Base-by-base conservation (phyloP, 2,888 invertebrate genomes). In the Strigamia transsilvanica region DNA sequence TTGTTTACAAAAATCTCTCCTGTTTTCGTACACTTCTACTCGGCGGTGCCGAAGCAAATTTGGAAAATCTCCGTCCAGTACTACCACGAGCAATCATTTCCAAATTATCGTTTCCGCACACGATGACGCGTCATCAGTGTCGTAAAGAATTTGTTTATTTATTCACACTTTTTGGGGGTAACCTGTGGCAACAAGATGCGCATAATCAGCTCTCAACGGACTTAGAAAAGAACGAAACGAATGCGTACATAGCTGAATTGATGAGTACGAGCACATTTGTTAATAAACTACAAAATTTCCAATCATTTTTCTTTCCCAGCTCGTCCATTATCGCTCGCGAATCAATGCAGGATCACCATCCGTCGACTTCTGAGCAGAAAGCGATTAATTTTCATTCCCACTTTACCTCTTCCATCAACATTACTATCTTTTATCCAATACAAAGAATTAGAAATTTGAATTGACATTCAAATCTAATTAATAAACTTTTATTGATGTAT, bases 131-230 rank as follows among this genome's bases (percentile, higher is more conserved):
- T 9, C 15, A 79, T 27, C 15, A 61, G 10, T 46, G 6, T 79
- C 23, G 42, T n/a, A 46, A 46, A 27, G 2, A 9, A 9, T 83
- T 61, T 34, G 82, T n/a, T n/a, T 13, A 80, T 23, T 38, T 80
- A 15, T 82, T 82, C 23, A 13, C 23, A 61, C n/a, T 82, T 23
- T 83, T 82, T 32, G 83, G 83, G 10, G 83, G 82, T 23, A 81
- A 83, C 21, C 66, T 83, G 15, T 83, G 83, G 83, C 83, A 83
- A 46, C 46, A 42, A 21, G 80, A 82, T 83, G n/a, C 0, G 18
- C 56, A n/a, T 5, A 66, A 80, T n/a, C 1, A 18, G 18, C 38
- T 83, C 12, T 79, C 51, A 18, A 82, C 46, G 2, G 83, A 83
- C 9, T 61, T 81, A 27, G 27, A 80, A 12, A 42, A 42, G 0